These are phyloP conservation scores for Proales similis DNA, from an alignment of 1,140 invertebrate genomes.

Conservation along the genomic window DNA sequence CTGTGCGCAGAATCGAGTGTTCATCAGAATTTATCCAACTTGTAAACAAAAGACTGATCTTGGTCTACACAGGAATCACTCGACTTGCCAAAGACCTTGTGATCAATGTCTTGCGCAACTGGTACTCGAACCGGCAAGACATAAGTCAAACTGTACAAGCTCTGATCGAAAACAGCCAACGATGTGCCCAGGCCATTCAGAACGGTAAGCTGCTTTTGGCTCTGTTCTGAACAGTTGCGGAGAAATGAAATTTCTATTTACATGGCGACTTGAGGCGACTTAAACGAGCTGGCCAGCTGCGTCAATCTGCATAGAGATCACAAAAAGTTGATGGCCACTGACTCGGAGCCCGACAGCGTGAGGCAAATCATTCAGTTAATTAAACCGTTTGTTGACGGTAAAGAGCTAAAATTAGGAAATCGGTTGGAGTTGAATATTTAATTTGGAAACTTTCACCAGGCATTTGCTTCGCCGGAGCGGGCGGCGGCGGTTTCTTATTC, in stretches of 20 bases:
- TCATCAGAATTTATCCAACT: constrained; percentile 42
- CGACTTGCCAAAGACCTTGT: constrained; percentile 56
- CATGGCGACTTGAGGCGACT: constrained; percentile 43
- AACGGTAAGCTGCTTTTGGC: constrained; percentile 42
- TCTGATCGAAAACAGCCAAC: constrained; percentile 45
- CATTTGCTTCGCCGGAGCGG: constrained; percentile 51
- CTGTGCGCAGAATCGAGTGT: constrained; percentile 45
- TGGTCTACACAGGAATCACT: constrained; percentile 58
- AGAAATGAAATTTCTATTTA: constrained; percentile 25
- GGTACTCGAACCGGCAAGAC: constrained; percentile 55
- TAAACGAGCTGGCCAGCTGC: constrained; percentile 48
- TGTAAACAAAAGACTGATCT: constrained; percentile 52
- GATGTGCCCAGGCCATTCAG: constrained; percentile 47
- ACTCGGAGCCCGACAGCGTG: constrained; percentile 52
- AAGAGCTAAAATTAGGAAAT: not conserved
- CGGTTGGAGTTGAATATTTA: not conserved
- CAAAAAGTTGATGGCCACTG: constrained; percentile 56
- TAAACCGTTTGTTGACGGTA: constrained; percentile 46
- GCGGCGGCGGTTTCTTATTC: constrained; percentile 55
- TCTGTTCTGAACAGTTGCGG: constrained; percentile 15
- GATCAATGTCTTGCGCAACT: constrained; percentile 56
- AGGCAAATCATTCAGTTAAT: constrained; percentile 46
- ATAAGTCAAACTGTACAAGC: constrained; percentile 51
- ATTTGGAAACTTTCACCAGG: not conserved
- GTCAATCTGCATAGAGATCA: constrained; percentile 53